Evolutionary conservation across 1,140 invertebrate species (phyloP).

Genomic region (Magallana gigas): DNA sequence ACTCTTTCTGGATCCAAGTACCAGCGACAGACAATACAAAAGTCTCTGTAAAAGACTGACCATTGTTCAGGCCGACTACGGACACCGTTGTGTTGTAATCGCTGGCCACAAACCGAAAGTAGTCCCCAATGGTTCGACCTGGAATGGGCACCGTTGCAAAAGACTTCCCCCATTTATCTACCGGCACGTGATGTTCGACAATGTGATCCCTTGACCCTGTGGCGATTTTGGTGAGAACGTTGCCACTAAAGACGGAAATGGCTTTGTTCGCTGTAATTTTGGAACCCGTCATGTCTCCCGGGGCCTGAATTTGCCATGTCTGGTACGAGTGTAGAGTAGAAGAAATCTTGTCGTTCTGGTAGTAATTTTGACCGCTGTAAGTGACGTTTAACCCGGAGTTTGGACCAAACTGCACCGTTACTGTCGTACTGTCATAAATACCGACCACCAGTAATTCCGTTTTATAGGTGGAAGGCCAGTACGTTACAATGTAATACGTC

Average conservation of each 20-base stretch:
- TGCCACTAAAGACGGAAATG: slow-evolving; percentile 43
- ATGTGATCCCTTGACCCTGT: slow-evolving; percentile 65
- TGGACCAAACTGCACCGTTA: slow-evolving; percentile 48
- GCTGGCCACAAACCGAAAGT: slow-evolving; percentile 64
- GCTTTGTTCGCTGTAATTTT: slow-evolving; percentile 41
- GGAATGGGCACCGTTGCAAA: slow-evolving; percentile 66
- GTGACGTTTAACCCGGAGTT: slow-evolving; percentile 38
- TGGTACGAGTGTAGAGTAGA: slow-evolving; percentile 56
- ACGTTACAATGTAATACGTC: slow-evolving; percentile 61
- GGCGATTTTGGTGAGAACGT: slow-evolving; percentile 42
- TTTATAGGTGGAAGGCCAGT: slow-evolving; percentile 43
- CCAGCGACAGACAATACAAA: slow-evolving; percentile 33
- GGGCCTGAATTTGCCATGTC: slow-evolving; percentile 56
- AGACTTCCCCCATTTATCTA: slow-evolving; percentile 68
- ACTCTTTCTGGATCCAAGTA: slow-evolving; percentile 37
- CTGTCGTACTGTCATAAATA: slow-evolving; percentile 47
- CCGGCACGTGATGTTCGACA: slow-evolving; percentile 69
- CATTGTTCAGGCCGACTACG: slow-evolving; percentile 27
- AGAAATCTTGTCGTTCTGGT: slow-evolving; percentile 50
- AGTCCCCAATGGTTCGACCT: slow-evolving; percentile 62
- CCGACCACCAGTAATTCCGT: slow-evolving; percentile 53
- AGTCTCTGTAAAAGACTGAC: slow-evolving; percentile 21
- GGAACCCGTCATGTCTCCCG: slow-evolving; percentile 32
- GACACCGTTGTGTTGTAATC: slow-evolving; percentile 60
- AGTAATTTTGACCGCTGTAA: slow-evolving; percentile 52